A percentile compares a stretch with the other conserved stretches of the same genome.
Conservation (phyloP, 2,888 invertebrate genomes). For the Cybosia mesomella region DNA sequence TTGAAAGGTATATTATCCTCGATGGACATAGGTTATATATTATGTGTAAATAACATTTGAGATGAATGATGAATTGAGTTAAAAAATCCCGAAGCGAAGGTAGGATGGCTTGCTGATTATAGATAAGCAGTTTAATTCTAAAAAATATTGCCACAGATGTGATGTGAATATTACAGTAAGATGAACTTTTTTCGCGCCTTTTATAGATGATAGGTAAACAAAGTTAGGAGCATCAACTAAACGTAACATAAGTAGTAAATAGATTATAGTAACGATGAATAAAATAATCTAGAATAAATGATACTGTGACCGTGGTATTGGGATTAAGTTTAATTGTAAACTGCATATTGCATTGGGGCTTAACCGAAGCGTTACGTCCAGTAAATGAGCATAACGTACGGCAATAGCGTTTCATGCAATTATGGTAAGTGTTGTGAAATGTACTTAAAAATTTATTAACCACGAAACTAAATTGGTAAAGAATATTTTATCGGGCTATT, state of each 20-base stretch:
- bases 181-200: too few relatives aligned
- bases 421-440: not conserved
- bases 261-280: not conserved
- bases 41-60: too few relatives aligned
- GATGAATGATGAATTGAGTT: too few relatives aligned
- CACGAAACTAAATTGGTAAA: not conserved
- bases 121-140: too few relatives aligned
- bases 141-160: too few relatives aligned
- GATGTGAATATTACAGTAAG: too few relatives aligned
- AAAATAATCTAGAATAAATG: not conserved
- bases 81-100: too few relatives aligned
- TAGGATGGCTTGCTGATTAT: too few relatives aligned
- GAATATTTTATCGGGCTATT: too few relatives aligned
- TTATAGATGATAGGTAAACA: not conserved
- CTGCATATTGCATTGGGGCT: conserved; percentile 39
- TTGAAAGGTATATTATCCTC: too few relatives aligned
- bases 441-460: not conserved
- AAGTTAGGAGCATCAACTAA: not conserved
- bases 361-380: conserved; percentile 19
- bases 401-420: conserved; percentile 24
- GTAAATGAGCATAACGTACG: conserved; percentile 10
- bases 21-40: too few relatives aligned
- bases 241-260: not conserved
- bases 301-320: conserved; percentile 21
- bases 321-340: conserved; percentile 38